Percentiles rank a stretch among this genome's conserved stretches.
Conservation (phyloP, 1,140 invertebrate genomes). For the Trichomalopsis sarcophagae region DNA sequence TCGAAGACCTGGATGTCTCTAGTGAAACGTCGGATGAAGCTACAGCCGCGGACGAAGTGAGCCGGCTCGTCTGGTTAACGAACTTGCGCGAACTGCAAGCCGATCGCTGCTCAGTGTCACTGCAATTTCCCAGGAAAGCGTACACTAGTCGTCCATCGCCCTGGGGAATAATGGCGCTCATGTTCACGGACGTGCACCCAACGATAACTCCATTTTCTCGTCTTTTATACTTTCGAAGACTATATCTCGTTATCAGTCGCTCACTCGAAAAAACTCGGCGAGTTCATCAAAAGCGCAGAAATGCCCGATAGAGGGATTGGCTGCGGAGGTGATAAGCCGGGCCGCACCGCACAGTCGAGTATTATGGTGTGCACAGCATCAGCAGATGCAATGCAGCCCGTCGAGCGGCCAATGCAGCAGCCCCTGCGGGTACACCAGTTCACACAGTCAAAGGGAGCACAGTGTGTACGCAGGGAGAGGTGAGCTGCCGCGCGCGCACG, state of each 20-base stretch:
- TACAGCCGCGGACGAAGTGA: constrained; percentile 37
- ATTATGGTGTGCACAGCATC: too few species aligned
- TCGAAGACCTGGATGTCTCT: constrained; percentile 63
- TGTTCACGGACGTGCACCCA: background rate
- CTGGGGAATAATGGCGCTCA: background rate
- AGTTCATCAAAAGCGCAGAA: too few species aligned
- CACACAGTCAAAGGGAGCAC: background rate
- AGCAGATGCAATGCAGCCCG: background rate
- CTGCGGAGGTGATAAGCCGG: too few species aligned
- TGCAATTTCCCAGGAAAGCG: background rate
- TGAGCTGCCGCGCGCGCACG: constrained; percentile 22
- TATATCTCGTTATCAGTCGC: too few species aligned
- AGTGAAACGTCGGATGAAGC: constrained; percentile 41
- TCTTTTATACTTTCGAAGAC: too few species aligned
- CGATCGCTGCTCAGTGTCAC: constrained; percentile 38
- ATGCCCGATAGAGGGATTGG: too few species aligned
- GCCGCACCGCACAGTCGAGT: too few species aligned
- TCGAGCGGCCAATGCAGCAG: too few species aligned
- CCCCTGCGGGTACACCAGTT: background rate
- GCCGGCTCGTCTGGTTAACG: constrained; percentile 34
- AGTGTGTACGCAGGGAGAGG: background rate
- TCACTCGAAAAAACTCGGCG: too few species aligned
- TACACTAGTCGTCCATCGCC: background rate
- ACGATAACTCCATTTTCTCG: background rate
- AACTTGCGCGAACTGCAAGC: constrained; percentile 46